Evolutionary conservation across 2,888 invertebrate genomes (phyloP).

Genomic region (Pheosia tremula): DNA sequence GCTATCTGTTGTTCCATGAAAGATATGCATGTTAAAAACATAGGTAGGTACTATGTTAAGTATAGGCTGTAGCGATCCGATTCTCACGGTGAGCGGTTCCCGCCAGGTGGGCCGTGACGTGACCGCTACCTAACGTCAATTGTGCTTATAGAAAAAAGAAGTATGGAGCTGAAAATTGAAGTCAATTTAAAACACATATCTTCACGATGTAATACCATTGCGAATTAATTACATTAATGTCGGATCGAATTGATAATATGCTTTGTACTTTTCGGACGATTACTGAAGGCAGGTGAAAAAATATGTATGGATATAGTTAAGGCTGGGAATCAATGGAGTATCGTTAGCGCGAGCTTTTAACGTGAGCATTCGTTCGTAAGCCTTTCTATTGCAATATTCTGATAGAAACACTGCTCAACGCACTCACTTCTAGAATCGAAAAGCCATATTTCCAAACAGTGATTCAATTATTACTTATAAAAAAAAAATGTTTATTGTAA

Average conservation of each 20-base stretch:
- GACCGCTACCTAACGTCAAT: conserved; percentile 32
- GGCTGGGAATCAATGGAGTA: too few relatives aligned
- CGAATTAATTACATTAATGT: neutral
- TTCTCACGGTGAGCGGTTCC: conserved; percentile 36
- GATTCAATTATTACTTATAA: neutral
- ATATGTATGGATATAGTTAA: too few relatives aligned
- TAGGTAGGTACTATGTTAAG: neutral
- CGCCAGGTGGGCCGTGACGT: conserved; percentile 31
- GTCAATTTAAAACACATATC: neutral
- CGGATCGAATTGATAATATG: too few relatives aligned
- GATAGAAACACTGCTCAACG: too few relatives aligned
- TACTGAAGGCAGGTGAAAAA: too few relatives aligned
- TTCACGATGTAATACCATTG: neutral
- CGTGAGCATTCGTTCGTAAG: too few relatives aligned
- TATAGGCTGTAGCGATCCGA: conserved; percentile 16
- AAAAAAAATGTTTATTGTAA: neutral
- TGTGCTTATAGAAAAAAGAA: conserved; percentile 1
- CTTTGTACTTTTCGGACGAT: too few relatives aligned
- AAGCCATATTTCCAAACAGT: neutral
- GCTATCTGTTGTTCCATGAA: conserved; percentile 2
- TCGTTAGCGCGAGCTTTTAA: too few relatives aligned
- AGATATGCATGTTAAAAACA: neutral
- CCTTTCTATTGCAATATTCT: too few relatives aligned
- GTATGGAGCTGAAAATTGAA: conserved; percentile 1
- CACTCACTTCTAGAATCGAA: too few relatives aligned